Evolutionary conservation across 2,888 invertebrate genomes (phyloP).

Genomic region (Spodoptera littoralis): DNA sequence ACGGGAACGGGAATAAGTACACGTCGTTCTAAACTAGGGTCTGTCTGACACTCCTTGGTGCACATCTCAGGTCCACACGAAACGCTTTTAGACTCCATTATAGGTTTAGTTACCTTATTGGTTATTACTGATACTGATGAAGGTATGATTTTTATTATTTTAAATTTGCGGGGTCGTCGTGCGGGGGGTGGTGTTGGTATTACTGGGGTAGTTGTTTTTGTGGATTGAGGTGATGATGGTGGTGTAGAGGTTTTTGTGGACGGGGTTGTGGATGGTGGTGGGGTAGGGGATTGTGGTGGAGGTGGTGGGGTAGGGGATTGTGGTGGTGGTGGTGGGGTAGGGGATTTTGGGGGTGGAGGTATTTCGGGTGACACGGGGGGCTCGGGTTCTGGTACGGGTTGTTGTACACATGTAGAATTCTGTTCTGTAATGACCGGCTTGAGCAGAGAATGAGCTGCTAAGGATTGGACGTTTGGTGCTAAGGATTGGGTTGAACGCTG

Average conservation of each 20-base stretch:
- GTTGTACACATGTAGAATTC: constrained; percentile 7
- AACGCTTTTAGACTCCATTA: constrained; percentile 92
- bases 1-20: constrained; percentile 95
- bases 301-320: too few species aligned
- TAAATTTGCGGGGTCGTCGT: constrained; percentile 86
- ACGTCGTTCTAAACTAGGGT: constrained; percentile 89
- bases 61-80: constrained; percentile 92
- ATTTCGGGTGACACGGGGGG: constrained; percentile 75
- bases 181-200: too few species aligned
- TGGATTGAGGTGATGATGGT: constrained; percentile 45
- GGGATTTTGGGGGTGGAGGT: constrained; percentile 70
- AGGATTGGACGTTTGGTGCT: constrained; percentile 90
- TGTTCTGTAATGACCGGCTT: too few species aligned
- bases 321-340: too few species aligned
- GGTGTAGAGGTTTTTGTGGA: too few species aligned
- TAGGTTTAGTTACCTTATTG: constrained; percentile 90
- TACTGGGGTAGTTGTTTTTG: constrained; percentile 68
- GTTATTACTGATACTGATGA: constrained; percentile 80
- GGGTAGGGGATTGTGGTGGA: too few species aligned
- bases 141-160: constrained; percentile 93
- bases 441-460: constrained; percentile 79
- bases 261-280: too few species aligned
- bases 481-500: too few species aligned
- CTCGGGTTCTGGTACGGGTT: constrained; percentile 72
- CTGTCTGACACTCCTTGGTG: constrained; percentile 92